Evolutionary conservation across 1,140 invertebrate species (phyloP).

Genomic region (Ctenoplectra terminalis): DNA sequence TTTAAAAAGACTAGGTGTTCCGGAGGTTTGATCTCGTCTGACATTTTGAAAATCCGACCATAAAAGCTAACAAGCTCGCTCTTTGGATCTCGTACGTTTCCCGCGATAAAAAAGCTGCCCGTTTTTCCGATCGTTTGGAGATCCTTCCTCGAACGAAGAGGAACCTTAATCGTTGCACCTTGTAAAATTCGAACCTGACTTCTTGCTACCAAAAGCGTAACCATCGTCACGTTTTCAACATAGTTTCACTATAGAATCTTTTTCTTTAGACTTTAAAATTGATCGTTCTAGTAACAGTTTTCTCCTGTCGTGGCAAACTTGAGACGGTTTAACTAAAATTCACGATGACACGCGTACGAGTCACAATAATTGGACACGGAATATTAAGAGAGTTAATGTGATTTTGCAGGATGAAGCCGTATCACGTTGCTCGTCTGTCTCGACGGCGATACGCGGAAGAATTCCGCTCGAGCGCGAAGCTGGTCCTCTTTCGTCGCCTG

Average conservation of each 20-base stretch:
- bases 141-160: background rate
- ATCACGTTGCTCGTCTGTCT: constrained; percentile 20
- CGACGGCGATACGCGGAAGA: constrained; percentile 35
- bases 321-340: background rate
- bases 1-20: background rate
- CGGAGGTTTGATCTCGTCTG: background rate
- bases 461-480: constrained; percentile 26
- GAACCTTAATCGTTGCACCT: constrained; percentile 3
- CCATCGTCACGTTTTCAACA: background rate
- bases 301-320: no score
- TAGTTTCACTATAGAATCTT: background rate
- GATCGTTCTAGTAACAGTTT: background rate
- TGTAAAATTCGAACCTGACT: background rate
- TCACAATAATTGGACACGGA: constrained; percentile 16
- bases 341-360: background rate
- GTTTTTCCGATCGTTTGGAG: background rate
- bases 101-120: background rate
- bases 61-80: constrained; percentile 17
- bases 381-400: constrained; percentile 40
- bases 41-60: background rate
- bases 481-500: background rate
- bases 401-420: constrained; percentile 13
- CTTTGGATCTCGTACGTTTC: background rate
- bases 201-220: no score
- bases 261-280: background rate